These are phyloP conservation scores for Paradisaea rubra DNA, from an alignment of 2,113 vertebrate species.

Conservation along the genomic window DNA sequence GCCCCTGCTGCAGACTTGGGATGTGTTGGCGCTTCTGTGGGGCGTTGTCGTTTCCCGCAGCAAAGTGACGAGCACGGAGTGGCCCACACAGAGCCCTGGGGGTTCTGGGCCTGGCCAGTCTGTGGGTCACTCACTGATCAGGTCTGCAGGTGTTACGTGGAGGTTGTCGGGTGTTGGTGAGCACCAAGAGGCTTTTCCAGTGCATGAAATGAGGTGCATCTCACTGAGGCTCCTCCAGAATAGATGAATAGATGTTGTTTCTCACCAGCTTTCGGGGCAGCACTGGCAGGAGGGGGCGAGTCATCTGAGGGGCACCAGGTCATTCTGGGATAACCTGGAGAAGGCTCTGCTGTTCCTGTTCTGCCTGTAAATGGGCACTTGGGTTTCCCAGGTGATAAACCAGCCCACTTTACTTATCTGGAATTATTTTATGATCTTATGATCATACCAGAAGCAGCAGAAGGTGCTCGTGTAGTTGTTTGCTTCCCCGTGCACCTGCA, in stretches of 20 bases:
- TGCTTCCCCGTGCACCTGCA: accelerated
- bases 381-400: not conserved
- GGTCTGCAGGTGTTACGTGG: not conserved
- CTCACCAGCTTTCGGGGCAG: accelerated
- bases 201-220: not conserved
- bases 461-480: accelerated
- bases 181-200: not conserved
- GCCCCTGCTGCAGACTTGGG: not conserved
- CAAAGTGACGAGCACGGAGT: accelerated
- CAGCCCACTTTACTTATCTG: not conserved
- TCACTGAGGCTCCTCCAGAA: not conserved
- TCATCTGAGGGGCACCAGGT: not conserved
- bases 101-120: not conserved
- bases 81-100: not conserved
- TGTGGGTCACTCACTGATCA: not conserved
- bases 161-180: not conserved
- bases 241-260: accelerated
- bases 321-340: not conserved
- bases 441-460: not conserved
- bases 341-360: not conserved
- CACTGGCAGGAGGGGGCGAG: not conserved
- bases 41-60: accelerated
- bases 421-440: not conserved
- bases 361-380: not conserved
- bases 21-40: not conserved